Base-by-base conservation (phyloP, 1,140 invertebrate genomes). In the Drosophila tristis region DNA sequence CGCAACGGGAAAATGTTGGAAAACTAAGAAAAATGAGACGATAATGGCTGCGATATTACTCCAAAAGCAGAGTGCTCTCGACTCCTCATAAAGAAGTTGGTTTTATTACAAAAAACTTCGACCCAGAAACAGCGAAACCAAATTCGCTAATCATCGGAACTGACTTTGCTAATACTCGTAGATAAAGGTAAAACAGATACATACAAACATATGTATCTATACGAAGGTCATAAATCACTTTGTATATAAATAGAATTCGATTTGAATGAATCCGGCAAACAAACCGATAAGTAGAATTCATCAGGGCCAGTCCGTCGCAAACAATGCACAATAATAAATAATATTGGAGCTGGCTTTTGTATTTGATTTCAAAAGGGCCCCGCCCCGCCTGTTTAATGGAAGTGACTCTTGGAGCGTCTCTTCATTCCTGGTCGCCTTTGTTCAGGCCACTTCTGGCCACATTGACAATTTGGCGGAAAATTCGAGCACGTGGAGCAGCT, bases 11-110 rank as follows among this genome's bases (percentile, higher is more conserved):
- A 67, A 70, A 65, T 74, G 59, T 61, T 68, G 63, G 47, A 74
- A 78, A 81, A 85, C 81, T 74, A 86, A 85, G 81, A 85, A 76
- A 85, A 85, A 85, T 86, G 81, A 78, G 74, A 77, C 64, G 82
- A 86, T 85, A 85, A 85, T 85, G 67, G 81, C 63, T 60, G 63
- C 55, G 54, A 79, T 64, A 86, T 85, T 80, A 80, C 49, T 85
- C 59, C 74, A 53, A 64, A 60, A 50, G 57, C 62, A 60, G 50
- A 66, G 64, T 74, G 72, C 71, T 74, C 49, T 71, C 31, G 54
- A 42, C 66, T 68, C 54, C 54, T 48, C 72, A 74, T 74, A 74
- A 74, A 74, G 53, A 74, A 74, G 72, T 59, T 74, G 72, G 54
- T 74, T 74, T 74, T 74, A 74, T 74, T 74, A 44, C 72, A 23